Base-by-base conservation (phyloP, 2,797 vertebrate genomes). In the Crypturellus tataupa region DNA sequence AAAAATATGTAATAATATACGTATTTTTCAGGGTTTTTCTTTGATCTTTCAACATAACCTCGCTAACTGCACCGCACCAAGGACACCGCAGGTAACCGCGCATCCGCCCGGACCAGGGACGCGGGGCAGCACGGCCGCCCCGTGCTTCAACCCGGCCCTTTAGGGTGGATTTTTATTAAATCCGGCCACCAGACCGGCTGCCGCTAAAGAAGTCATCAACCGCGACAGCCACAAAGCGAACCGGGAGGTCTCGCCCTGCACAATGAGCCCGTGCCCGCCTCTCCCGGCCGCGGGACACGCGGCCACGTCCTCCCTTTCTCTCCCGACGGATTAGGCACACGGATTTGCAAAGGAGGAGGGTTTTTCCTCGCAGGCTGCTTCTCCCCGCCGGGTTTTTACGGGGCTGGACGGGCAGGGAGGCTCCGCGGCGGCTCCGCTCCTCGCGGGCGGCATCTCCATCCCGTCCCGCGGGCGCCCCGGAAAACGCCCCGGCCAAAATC, bases 291-390 rank as follows among this genome's bases (percentile, higher is more conserved):
- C 23, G 23, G 47, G 29, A 18, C 53, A 31, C 29, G 29, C 29
- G 3, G 53, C 53, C 75, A 94, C 87, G 93, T 87, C 87, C 90
- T 94, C 79, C 84, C 84, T 96, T 95, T 95, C 94, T 95, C 93
- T 87, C 89, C 1, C 0, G 5, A 9, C 92, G 88, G 92, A 95
- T 95, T 94, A 95, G 95, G 89, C 93, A 95, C 93, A 89, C 90
- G 87, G 85, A 89, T 91, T 97, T 94, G 93, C 92, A 94, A 94
- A 92, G 92, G 92, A 75, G 46, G 93, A 29, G 63, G 59, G 59
- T 77, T 79, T 95, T 95, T 87, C 80, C 93, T 95, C 92, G 59
- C 42, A 18, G 88, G 68, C 44, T 55, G 10, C 65, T 51, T 67
- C 35, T 80, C 47, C 63, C 53, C 51, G 39, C 89, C 37, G 4